These are phyloP conservation scores for Chlorodrepanis virens DNA, from an alignment of 2,113 vertebrate genomes.

Conservation along the genomic window DNA sequence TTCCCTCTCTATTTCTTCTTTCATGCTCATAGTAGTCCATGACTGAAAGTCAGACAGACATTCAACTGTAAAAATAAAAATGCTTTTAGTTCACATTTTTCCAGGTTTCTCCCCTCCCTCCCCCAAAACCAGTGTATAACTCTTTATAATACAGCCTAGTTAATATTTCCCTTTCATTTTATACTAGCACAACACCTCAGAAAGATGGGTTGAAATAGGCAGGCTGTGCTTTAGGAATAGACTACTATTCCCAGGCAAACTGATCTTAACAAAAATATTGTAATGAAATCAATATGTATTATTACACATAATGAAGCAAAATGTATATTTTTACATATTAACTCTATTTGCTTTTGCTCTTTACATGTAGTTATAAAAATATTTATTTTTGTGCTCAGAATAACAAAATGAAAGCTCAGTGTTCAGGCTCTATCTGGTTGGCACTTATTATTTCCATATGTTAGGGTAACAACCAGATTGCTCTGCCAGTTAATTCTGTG, in stretches of 20 bases:
- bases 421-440: conserved; percentile 56
- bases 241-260: conserved; percentile 15
- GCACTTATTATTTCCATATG: conserved; percentile 68
- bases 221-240: neutral
- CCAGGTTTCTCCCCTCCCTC: neutral
- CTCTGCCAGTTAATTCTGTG: conserved; percentile 51
- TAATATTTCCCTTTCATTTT: conserved; percentile 10
- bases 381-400: conserved; percentile 66
- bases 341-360: conserved; percentile 63
- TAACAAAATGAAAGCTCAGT: conserved; percentile 53
- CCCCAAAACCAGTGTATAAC: neutral
- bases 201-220: neutral
- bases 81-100: conserved; percentile 1
- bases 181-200: neutral
- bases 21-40: neutral
- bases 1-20: neutral
- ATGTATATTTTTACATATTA: conserved; percentile 64
- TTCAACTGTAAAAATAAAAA: conserved; percentile 8
- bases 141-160: neutral
- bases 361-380: conserved; percentile 59
- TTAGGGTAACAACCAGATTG: conserved; percentile 52
- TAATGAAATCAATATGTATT: conserved; percentile 60
- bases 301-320: conserved; percentile 64
- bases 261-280: conserved; percentile 22
- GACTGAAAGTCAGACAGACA: neutral